Evolutionary conservation across 1,140 invertebrate genomes (phyloP).

Genomic region (Tetramorium parvispinum): DNA sequence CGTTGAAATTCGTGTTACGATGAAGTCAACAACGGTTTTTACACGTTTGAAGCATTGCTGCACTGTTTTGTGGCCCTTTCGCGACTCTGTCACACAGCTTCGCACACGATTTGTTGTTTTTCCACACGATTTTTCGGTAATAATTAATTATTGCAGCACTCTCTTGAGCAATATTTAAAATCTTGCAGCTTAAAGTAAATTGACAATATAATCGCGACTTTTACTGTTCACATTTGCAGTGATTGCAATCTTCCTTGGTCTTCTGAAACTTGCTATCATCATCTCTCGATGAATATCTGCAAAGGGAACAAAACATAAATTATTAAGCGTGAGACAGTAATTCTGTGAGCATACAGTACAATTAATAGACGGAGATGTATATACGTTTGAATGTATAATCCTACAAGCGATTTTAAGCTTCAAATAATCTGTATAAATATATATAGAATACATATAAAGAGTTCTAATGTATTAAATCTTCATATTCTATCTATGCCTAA

Average conservation of each 20-base stretch:
- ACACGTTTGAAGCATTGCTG: not conserved
- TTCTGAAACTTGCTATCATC: not conserved
- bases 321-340: constrained; percentile 1
- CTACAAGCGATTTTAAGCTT: not conserved
- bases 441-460: too few relatives aligned
- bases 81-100: not conserved
- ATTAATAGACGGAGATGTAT: not conserved
- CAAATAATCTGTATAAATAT: not conserved
- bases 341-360: not conserved
- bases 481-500: not conserved
- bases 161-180: not conserved
- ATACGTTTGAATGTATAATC: not conserved
- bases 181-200: not conserved
- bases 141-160: not conserved
- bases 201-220: not conserved
- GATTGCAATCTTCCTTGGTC: not conserved
- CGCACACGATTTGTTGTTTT: not conserved
- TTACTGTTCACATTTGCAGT: too few relatives aligned
- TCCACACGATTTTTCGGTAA: not conserved
- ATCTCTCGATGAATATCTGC: not conserved
- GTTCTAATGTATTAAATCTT: not conserved
- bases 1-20: not conserved
- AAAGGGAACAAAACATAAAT: constrained; percentile 22
- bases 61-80: too few relatives aligned
- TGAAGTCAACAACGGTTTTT: not conserved